Base-by-base conservation (phyloP, 1,140 invertebrate genomes). In the Epicauta chinensis region DNA sequence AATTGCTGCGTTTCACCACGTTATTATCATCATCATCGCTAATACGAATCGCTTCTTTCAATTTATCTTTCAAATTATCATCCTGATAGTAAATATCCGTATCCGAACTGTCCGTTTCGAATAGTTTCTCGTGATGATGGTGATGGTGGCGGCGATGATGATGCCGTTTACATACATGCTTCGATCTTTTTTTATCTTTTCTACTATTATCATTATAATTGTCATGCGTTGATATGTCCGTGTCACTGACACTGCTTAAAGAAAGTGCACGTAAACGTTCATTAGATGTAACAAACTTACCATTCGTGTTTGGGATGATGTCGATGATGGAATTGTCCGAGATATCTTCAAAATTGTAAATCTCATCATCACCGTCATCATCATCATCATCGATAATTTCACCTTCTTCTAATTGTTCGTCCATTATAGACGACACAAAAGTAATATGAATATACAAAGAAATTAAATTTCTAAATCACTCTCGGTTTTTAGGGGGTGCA, bases 261-360 rank as follows among this genome's bases (percentile, higher is more conserved):
- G 62, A 67, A 60, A 68, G 58, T 51, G 47, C 64, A 48, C 51
- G 48, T 64, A 67, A 64, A 53, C 55, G 50, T 58, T 68, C 62
- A 51, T 51, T 59, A 62, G 49, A 30, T 50, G 59, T 56, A 59
- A 53, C 53, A 54, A 56, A 69, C 65, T 69, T 69, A 69, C 65
- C 65, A 55, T 23, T 23, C 7, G 45, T 37, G 29, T 47, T 38
- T 11, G 23, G 32, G 32, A 53, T n/a, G n/a, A n/a, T 48, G 32
- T 44, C 46, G 36, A 46, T 53, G 14, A 65, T 62, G 5, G 65
- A 66, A 57, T 59, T 57, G 45, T 67, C 65, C 1, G 67, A 69
- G 32, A 69, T 65, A 12, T 58, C 63, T 60, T 69, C 67, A 4
- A 66, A 62, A 58, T 66, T 65, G 46, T 66, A 61, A 41, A 65